Percentiles rank a stretch among this genome's conserved stretches.
Conservation (phyloP, 1,140 invertebrate genomes). For the Conus betulinus region DNA sequence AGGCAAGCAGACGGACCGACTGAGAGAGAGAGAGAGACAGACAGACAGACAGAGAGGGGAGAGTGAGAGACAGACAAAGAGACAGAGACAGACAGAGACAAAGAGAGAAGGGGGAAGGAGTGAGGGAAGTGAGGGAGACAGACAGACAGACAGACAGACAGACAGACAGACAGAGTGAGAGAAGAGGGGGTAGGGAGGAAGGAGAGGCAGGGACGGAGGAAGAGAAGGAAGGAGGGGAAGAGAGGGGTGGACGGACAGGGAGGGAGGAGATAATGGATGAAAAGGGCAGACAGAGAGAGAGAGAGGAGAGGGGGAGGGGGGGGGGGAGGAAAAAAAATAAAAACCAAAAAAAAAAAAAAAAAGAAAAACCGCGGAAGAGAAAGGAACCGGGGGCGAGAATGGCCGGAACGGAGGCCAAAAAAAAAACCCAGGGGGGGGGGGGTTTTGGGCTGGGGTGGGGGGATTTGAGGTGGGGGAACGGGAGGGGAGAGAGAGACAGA, state of each 20-base stretch:
- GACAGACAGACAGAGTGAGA: conserved; percentile 34
- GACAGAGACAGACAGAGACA: conserved; percentile 23
- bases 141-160: neutral
- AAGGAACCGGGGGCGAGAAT: neutral
- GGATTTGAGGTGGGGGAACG: too few species aligned
- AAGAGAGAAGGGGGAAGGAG: neutral
- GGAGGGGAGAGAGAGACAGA: conserved; percentile 3
- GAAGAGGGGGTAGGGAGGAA: neutral
- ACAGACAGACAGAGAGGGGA: conserved; percentile 24
- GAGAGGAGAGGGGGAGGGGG: neutral
- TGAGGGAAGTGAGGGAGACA: neutral
- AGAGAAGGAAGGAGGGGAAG: too few species aligned
- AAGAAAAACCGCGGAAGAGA: too few species aligned
- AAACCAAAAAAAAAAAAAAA: too few species aligned
- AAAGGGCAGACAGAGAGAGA: neutral
- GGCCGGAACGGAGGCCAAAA: neutral
- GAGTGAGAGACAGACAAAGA: conserved; percentile 21
- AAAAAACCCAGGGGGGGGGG: too few species aligned
- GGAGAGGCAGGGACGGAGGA: neutral
- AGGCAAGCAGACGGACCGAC: too few species aligned
- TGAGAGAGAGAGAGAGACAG: neutral
- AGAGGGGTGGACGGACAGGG: neutral
- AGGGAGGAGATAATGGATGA: neutral
- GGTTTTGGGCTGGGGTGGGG: too few species aligned
- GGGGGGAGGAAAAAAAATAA: too few species aligned